phyloP scores from a whole-genome alignment of 2,797 vertebrate genomes.

The Enteromius paludinosus region DNA sequence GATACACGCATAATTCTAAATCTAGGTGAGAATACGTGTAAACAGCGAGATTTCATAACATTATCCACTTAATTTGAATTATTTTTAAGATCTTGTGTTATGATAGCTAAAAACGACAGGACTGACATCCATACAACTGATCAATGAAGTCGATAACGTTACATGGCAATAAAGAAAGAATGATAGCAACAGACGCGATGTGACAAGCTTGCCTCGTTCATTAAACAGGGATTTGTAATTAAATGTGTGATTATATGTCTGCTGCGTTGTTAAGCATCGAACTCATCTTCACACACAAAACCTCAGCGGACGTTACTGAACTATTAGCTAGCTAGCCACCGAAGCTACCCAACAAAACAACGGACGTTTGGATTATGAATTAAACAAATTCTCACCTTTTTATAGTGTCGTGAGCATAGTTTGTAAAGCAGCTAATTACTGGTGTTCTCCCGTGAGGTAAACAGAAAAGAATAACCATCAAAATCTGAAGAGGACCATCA shows the following conservation, averaged over 20 bases:
- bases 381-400: constrained; percentile 30
- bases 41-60: neutral
- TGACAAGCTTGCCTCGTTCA: neutral
- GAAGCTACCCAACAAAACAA: constrained; percentile 41
- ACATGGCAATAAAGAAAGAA: neutral
- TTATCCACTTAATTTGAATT: neutral
- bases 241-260: neutral
- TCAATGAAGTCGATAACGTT: constrained; percentile 15
- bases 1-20: neutral
- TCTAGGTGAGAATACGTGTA: neutral
- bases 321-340: constrained; percentile 24
- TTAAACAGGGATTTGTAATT: no score
- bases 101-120: neutral
- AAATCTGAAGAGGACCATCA: constrained; percentile 22
- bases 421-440: neutral
- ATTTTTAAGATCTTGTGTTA: neutral
- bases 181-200: neutral
- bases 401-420: constrained; percentile 26
- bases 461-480: neutral
- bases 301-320: constrained; percentile 10
- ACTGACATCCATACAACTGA: neutral
- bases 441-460: neutral
- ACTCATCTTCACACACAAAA: neutral
- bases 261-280: neutral
- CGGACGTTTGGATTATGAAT: neutral